These are phyloP conservation scores for Ctenicera cuprea DNA, from an alignment of 2,888 invertebrate species.

Conservation along the genomic window DNA sequence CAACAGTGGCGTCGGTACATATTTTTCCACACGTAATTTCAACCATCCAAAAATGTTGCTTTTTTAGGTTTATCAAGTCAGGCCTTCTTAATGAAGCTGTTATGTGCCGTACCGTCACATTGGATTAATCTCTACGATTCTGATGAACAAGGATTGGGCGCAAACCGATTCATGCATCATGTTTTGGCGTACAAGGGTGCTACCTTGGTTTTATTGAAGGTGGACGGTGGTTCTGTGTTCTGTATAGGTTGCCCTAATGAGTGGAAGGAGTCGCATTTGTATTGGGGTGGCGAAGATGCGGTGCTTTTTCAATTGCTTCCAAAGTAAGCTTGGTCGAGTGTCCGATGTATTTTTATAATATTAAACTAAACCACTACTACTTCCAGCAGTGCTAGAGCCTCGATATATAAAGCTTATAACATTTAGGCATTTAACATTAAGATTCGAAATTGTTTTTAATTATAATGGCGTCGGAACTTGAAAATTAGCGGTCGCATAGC, in stretches of 20 bases:
- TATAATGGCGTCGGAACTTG: no score
- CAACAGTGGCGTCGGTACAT: constrained; percentile 66
- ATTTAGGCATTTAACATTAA: no score
- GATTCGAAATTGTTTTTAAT: no score
- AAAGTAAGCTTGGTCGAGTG: constrained; percentile 73
- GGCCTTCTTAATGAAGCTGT: constrained; percentile 78
- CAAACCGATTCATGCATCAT: constrained; percentile 90
- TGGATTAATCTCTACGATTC: constrained; percentile 92
- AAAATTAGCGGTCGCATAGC: no score
- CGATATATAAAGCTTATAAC: no score
- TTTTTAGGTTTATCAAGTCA: constrained; percentile 65
- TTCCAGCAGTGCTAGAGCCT: no score
- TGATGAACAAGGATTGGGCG: constrained; percentile 89
- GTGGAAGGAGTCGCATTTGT: constrained; percentile 91
- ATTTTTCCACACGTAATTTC: constrained; percentile 21
- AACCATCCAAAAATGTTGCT: not conserved
- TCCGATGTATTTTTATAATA: not conserved
- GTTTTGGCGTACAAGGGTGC: constrained; percentile 87
- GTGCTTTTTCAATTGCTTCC: constrained; percentile 86
- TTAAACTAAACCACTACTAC: not conserved
- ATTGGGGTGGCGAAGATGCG: constrained; percentile 89
- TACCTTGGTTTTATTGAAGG: constrained; percentile 78
- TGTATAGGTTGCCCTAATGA: constrained; percentile 86
- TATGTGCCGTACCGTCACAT: constrained; percentile 84
- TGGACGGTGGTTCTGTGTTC: constrained; percentile 78